phyloP scores from a whole-genome alignment of 2,888 invertebrate genomes.

The Halictus ligatus region DNA sequence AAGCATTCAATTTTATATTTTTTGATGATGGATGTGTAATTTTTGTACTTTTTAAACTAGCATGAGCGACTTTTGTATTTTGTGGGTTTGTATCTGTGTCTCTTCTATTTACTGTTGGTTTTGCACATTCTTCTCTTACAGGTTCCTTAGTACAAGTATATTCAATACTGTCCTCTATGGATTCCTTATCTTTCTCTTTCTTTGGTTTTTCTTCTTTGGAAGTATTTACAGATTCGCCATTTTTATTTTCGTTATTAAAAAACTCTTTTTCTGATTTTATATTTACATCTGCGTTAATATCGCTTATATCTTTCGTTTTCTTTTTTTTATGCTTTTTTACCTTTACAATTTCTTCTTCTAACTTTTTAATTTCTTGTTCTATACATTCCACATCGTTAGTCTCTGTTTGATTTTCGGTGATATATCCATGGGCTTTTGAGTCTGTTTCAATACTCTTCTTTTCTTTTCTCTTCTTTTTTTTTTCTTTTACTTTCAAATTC shows the following conservation, averaged over 20 bases:
- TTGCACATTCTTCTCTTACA: not conserved
- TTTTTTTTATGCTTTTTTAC: slow-evolving; percentile 8
- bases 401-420: not conserved
- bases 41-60: not conserved
- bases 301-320: slow-evolving; percentile 26
- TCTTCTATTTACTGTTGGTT: not conserved
- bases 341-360: slow-evolving; percentile 24
- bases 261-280: slow-evolving; percentile 17
- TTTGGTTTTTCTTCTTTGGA: slow-evolving; percentile 33
- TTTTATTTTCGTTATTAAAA: slow-evolving; percentile 58
- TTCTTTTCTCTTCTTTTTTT: slow-evolving; percentile 35
- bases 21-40: not conserved
- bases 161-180: slow-evolving; percentile 11
- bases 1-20: slow-evolving; percentile 7
- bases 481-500: slow-evolving; percentile 13
- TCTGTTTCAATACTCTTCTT: slow-evolving; percentile 15
- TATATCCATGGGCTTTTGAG: not conserved
- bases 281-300: not conserved
- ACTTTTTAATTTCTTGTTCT: not conserved
- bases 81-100: not conserved
- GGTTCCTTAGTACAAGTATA: not conserved
- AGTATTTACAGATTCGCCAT: slow-evolving; percentile 12
- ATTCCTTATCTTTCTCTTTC: slow-evolving; percentile 41
- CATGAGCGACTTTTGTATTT: not conserved
- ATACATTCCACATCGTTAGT: not conserved